Evolutionary conservation across 2,113 vertebrate species (phyloP).

Genomic region (Perognathus longimembris): DNA sequence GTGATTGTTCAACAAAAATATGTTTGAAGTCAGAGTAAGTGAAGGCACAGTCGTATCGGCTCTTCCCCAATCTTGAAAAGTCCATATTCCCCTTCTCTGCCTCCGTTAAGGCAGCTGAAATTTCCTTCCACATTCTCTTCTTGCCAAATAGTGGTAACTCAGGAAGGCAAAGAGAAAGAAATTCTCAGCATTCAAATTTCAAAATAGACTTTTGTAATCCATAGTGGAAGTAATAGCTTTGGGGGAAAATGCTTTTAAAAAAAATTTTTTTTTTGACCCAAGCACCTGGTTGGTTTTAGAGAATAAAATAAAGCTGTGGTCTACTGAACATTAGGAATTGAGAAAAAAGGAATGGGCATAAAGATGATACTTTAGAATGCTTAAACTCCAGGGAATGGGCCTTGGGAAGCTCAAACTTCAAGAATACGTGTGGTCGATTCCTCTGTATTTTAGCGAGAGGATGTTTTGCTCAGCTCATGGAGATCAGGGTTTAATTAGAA

Average conservation of each 20-base stretch:
- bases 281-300: not conserved
- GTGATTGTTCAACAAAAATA: not conserved
- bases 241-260: constrained; percentile 9
- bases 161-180: not conserved
- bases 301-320: not conserved
- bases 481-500: not conserved
- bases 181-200: constrained; percentile 9
- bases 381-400: not conserved
- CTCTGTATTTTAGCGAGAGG: not conserved
- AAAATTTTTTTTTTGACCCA: not conserved
- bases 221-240: not conserved
- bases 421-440: not conserved
- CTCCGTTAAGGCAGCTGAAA: not conserved
- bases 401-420: not conserved
- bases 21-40: not conserved
- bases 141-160: not conserved
- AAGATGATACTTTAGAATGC: not conserved
- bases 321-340: not conserved
- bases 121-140: not conserved
- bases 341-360: not conserved
- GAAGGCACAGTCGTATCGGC: not conserved
- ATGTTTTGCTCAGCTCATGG: not conserved
- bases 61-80: not conserved
- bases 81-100: not conserved
- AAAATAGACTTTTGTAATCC: not conserved